Evolutionary conservation across 2,113 vertebrate genomes (phyloP), one percentile per base, ranked within the genome.

Genomic region (Pelecanus crispus): DNA sequence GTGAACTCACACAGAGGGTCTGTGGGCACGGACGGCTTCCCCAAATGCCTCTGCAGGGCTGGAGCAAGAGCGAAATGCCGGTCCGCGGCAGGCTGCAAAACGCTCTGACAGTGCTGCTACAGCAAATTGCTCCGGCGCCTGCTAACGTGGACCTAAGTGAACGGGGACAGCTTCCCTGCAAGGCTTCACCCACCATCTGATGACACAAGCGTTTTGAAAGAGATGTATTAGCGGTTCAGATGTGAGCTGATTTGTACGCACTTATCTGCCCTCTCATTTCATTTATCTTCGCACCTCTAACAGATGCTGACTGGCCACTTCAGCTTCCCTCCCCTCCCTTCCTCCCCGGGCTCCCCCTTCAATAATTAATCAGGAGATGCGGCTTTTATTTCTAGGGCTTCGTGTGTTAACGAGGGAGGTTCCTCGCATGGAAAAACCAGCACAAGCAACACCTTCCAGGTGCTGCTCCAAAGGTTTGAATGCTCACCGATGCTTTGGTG

Each of bases 241-340:
- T 53, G 93, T 32, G 85, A 38, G 75, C 75, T 42, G 75, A 88
- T 96, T 79, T 80, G 87, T 90, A 79, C 40, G 92, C 89, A 0
- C 84, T 95, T 90, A 77, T 93, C 95, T 78, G 91, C 82, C 55
- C 93, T 89, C 77, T 21, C 75, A 10, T 72, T 17, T 77, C 94
- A 88, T 95, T 95, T 89, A 82, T 96, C 91, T 92, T 45, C 2
- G 4, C 79, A 19, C 66, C 84, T 82, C 89, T 62, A 96, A 95
- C 70, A 87, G 85, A 67, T 93, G 95, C 96, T 95, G 97, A 94
- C 89, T 74, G 90, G 77, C 89, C 87, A 49, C 86, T 95, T 63
- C 58, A 36, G 68, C 84, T 70, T 49, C 62, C 45, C 84, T 62
- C 4, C 68, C 29, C 88, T 22, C 65, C 82, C 82, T 52, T 56